These are phyloP conservation scores for Orcinus orca DNA, from an alignment of 2,113 vertebrate genomes.

Conservation along the genomic window DNA sequence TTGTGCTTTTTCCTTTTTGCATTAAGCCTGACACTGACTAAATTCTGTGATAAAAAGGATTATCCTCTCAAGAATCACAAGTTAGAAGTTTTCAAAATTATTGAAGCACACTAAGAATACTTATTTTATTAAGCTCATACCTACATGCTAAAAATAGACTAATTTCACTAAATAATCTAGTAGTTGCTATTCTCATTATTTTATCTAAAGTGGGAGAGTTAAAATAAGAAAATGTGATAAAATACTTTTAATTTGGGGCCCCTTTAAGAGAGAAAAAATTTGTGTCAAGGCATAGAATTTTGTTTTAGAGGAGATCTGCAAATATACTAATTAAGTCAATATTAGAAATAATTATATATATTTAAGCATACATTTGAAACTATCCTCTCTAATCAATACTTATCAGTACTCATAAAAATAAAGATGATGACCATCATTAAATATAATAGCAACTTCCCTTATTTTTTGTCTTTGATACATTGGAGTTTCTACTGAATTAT, in stretches of 20 bases:
- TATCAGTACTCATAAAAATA: slow-evolving; percentile 36
- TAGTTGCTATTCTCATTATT: not conserved
- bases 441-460: not conserved
- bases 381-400: not conserved
- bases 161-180: not conserved
- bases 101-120: not conserved
- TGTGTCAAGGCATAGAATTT: not conserved
- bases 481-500: not conserved
- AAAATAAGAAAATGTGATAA: not conserved
- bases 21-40: not conserved
- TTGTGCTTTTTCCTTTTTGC: not conserved
- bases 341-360: not conserved
- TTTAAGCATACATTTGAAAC: slow-evolving; percentile 22
- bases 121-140: not conserved
- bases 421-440: slow-evolving; percentile 19
- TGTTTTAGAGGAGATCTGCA: not conserved
- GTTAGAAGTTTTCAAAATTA: not conserved
- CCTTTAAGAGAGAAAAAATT: not conserved
- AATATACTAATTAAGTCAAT: not conserved
- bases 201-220: not conserved
- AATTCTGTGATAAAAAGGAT: not conserved
- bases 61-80: not conserved
- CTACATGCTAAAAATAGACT: not conserved
- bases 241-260: not conserved
- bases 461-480: slow-evolving; percentile 34